Percentiles rank a stretch among this genome's conserved stretches.
Evolutionary conservation across 2,888 invertebrate genomes (phyloP).

Genomic region (Diaphora mendica): DNA sequence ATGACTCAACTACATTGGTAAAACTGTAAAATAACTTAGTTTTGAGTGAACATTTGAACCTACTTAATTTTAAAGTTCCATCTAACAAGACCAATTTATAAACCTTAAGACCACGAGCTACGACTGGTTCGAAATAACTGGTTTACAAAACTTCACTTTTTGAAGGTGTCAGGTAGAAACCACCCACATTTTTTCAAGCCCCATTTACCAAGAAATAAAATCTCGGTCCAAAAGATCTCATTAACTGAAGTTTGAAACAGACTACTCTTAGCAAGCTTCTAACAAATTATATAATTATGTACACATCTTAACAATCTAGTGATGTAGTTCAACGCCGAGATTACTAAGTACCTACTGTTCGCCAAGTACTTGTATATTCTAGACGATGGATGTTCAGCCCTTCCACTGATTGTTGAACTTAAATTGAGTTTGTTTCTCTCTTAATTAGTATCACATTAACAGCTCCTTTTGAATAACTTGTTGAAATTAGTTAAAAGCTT

Average conservation of each 20-base stretch:
- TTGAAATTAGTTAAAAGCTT: neutral
- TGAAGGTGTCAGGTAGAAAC: neutral
- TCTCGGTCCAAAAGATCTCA: neutral
- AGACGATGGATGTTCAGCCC: slow-evolving; percentile 2
- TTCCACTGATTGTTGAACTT: slow-evolving; percentile 10
- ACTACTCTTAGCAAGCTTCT: neutral
- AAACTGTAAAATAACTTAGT: neutral
- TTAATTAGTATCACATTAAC: slow-evolving; percentile 1
- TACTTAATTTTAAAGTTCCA: neutral
- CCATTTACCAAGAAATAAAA: no score
- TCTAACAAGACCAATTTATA: no score
- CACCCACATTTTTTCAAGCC: neutral
- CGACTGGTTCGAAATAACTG: no score
- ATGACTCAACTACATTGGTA: neutral
- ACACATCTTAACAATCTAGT: neutral
- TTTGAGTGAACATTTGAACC: neutral
- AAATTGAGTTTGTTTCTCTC: slow-evolving; percentile 13
- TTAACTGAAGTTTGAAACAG: neutral
- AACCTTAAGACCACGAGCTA: no score
- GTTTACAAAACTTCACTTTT: neutral
- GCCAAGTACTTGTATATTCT: neutral
- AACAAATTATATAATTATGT: neutral
- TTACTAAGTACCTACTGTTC: neutral
- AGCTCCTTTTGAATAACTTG: neutral
- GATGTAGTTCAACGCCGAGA: neutral